Base-by-base conservation (phyloP, 1,140 invertebrate species). In the Calliopsis andreniformis region DNA sequence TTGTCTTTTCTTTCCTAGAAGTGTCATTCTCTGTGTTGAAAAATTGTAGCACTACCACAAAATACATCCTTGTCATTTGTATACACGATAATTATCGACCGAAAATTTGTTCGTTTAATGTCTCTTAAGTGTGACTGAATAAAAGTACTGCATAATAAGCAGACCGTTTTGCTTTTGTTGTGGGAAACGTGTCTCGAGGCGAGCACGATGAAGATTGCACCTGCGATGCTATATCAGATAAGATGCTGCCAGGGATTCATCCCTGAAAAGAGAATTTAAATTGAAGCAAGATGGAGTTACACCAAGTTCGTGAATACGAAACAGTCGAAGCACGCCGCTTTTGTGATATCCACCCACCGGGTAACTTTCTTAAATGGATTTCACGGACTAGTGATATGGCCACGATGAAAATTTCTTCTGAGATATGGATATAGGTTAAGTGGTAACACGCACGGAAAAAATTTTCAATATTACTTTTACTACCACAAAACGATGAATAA, bases 231-330 rank as follows among this genome's bases (percentile, higher is more conserved):
- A 43, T 55, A 42, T 71, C 47, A 18, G 42, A 32, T 61, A 51
- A 72, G 43, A 58, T 51, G 58, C n/a, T 81, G 18, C 64, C 49
- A 67, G 30, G 30, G 32, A 82, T 72, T 63, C 64, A n/a, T 63
- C 66, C 20, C 39, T 76, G 73, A 62, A 68, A 81, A 53, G 79
- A 68, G 75, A 78, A 82, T 82, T 82, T 73, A 82, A 68, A 77
- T 77, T 61, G 79, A 43, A 55, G 76, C 56, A 28, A 81, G 59
- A 63, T 68, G 45, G 47, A 71, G 49, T 64, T 72, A 68, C 56
- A 61, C 7, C 30, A 30, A 72, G 59, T 63, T 80, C 35, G 42
- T 72, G 62, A 81, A 78, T 73, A 78, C 45, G 53, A 66, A 76
- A 76, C 66, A 69, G 73, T 68, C 66, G 53, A 76, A 51, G 47